Percentiles rank a stretch among this genome's conserved stretches.
These are phyloP conservation scores for Caenorhabditis imperialis DNA, from an alignment of 2,888 invertebrate genomes.

Conservation along the genomic window DNA sequence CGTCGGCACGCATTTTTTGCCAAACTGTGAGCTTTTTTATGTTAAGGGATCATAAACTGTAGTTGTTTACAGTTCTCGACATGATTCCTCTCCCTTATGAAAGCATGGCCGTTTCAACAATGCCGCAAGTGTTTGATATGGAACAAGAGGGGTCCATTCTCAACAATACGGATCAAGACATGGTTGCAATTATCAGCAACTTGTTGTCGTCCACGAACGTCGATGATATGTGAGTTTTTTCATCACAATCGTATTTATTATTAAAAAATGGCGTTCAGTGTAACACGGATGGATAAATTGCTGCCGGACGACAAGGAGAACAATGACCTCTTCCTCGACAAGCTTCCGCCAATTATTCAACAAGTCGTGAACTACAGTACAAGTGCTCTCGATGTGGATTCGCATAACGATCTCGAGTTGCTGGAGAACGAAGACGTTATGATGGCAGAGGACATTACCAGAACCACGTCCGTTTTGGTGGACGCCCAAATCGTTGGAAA, in stretches of 20 bases:
- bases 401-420: conserved; percentile 50
- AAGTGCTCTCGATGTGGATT: conserved; percentile 60
- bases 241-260: not conserved
- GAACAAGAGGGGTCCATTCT: conserved; percentile 45
- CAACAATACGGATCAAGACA: conserved; percentile 31
- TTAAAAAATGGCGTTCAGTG: conserved; percentile 20
- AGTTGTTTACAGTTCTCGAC: conserved; percentile 57
- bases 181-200: conserved; percentile 54
- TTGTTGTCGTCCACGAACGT: conserved; percentile 60
- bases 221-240: conserved; percentile 65
- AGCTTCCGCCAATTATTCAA: conserved; percentile 61
- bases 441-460: conserved; percentile 55
- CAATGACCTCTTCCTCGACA: conserved; percentile 62
- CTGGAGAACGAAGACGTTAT: conserved; percentile 55
- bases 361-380: conserved; percentile 51
- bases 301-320: conserved; percentile 54
- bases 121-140: conserved; percentile 53
- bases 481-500: not conserved
- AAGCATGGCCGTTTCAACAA: conserved; percentile 51
- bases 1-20: conserved; percentile 68
- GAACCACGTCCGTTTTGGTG: conserved; percentile 1
- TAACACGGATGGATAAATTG: conserved; percentile 52
- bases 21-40: conserved; percentile 63
- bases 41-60: too few species aligned
- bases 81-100: conserved; percentile 71